Percentiles rank a stretch among this genome's conserved stretches.
Conservation (phyloP, 35 echinoderm and acorn worm species). For the Apostichopus parvimensis region DNA sequence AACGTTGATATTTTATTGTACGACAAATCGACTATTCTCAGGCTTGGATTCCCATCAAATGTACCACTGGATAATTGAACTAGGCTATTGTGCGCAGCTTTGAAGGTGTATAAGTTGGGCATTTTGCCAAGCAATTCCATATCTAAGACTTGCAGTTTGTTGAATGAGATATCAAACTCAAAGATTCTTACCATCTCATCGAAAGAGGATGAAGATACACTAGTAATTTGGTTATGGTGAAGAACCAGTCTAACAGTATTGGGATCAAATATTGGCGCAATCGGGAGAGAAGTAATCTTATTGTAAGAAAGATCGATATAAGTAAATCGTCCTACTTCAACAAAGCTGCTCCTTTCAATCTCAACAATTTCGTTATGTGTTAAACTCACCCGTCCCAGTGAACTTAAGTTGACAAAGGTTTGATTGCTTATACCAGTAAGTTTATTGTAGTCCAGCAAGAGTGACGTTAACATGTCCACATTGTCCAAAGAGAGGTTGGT, state of each 20-base stretch:
- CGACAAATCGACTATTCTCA: conserved; percentile 11
- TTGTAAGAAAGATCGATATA: conserved; percentile 23
- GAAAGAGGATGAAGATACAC: not conserved
- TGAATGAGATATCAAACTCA: conserved; percentile 6
- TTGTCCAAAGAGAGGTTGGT: not conserved
- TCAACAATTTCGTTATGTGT: conserved; percentile 27
- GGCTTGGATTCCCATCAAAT: conserved; percentile 2
- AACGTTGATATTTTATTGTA: conserved; percentile 37
- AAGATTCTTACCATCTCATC: conserved; percentile 4
- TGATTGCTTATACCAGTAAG: not conserved
- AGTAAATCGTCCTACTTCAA: not conserved
- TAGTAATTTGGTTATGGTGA: conserved; percentile 3
- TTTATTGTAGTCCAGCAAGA: not conserved
- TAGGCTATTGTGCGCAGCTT: not conserved
- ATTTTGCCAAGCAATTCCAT: conserved; percentile 32
- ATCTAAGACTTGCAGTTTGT: not conserved
- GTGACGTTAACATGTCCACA: not conserved
- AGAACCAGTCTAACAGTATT: not conserved
- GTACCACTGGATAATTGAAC: not conserved
- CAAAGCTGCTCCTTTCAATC: not conserved
- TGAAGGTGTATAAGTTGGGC: conserved; percentile 6
- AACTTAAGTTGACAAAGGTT: not conserved
- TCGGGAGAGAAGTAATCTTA: not conserved
- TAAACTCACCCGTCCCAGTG: not conserved
- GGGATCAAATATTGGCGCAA: not conserved